Evolutionary conservation across 2,797 vertebrate species (phyloP).

Genomic region (Ammospiza maritima): DNA sequence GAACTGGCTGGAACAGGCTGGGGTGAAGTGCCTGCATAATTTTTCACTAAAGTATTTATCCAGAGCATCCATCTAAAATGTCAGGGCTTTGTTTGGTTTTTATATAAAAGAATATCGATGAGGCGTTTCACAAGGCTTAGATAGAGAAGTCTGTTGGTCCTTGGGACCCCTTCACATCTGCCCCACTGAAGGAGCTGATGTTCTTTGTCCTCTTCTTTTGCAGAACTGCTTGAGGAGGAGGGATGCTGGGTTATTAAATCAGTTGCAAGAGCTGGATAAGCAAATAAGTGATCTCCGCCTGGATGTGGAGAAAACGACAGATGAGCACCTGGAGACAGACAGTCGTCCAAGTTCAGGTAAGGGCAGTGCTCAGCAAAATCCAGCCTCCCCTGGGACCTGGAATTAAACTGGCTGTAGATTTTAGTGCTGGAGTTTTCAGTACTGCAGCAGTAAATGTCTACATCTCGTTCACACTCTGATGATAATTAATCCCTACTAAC

Average conservation of each 20-base stretch:
- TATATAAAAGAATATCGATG: background rate
- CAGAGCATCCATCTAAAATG: background rate
- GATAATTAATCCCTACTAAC: background rate
- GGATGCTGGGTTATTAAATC: conserved; percentile 88
- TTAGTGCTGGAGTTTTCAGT: background rate
- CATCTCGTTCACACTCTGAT: background rate
- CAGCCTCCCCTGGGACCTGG: background rate
- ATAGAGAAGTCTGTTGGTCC: background rate
- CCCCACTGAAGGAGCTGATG: background rate
- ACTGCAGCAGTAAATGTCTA: background rate
- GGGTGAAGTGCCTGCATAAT: background rate
- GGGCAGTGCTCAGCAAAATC: background rate
- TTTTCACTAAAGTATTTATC: background rate
- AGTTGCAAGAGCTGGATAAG: conserved; percentile 91
- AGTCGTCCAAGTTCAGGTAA: conserved; percentile 95
- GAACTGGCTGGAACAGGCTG: conserved; percentile 6
- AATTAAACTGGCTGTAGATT: background rate
- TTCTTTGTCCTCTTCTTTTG: conserved; percentile 5
- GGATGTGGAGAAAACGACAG: conserved; percentile 85
- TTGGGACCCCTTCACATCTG: background rate
- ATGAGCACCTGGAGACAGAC: conserved; percentile 88
- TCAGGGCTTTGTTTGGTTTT: background rate
- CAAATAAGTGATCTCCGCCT: conserved; percentile 92
- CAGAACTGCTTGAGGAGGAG: conserved; percentile 91
- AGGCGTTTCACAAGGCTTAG: background rate